Evolutionary conservation across 1,140 invertebrate species (phyloP), one percentile per base, ranked within the genome.

Genomic region (Matsumurasca onukii): DNA sequence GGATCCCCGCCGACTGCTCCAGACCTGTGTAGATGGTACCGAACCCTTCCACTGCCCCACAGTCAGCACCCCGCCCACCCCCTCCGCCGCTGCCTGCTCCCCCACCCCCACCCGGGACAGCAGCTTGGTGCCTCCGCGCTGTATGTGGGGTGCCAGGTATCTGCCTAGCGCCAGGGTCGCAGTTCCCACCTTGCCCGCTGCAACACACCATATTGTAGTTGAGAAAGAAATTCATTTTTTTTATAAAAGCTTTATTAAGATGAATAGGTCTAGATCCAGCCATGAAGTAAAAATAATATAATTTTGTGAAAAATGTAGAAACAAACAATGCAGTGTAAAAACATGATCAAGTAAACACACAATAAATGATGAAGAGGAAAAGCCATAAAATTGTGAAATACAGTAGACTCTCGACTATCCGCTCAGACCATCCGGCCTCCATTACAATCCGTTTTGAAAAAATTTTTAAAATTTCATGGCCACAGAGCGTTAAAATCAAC

Each of bases 31-130:
- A 90, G 5, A 91, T 81, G 12, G 87, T 89, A 3, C 81, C 82
- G 74, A 91, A 87, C 2, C 89, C 88, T 76, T 86, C 83, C 3
- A 90, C 80, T 34, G 88, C 87, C 3, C 87, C 86, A 91, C 86
- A 29, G 86, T 87, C 55, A 90, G 67, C 0, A 87, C 84, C 39
- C 83, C 82, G 68, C 85, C 83, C 71, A 91, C 79, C 72, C 82
- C 86, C 55, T 81, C 80, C 30, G 82, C 80, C 1, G 88, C 86
- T 31, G 72, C 72, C 71, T 81, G 79, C 13, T 82, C 77, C 66
- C 82, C 80, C 30, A 82, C 80, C 31, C 83, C 83, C 13, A 84
- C 77, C 55, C 82, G 80, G 0, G 84, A 81, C 22, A 90, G 73
- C 17, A 88, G 68, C 71, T 80, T 81, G 0, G 85, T 82, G 0